Evolutionary conservation across 2,797 vertebrate species (phyloP), one percentile per base, ranked within the genome.

Genomic region (Rhodeus uyekii): DNA sequence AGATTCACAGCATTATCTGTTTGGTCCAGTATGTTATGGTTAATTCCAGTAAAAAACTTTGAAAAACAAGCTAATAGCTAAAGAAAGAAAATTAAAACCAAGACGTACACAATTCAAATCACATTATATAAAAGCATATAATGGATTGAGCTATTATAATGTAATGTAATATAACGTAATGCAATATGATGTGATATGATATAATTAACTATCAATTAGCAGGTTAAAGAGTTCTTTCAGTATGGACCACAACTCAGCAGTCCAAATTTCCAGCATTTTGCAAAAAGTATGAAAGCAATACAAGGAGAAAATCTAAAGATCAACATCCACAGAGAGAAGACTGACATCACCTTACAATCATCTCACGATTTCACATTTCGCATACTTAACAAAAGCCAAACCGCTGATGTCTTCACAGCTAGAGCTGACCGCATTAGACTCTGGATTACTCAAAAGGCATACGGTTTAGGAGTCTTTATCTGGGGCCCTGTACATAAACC

Each of bases 361-460:
- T 64, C 75, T 82, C 42, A 83, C 75, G 27, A 29, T 78, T 84
- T 78, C 73, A 77, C 67, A 48, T 55, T 55, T 65, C 60, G 16
- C 61, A 53, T 18, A 69, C 18, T 32, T 5, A 27, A 53, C 36
- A 14, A 34, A 71, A 44, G 22, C 22, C n/a, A 61, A 68, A 53
- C n/a, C 24, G 46, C 44, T 69, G 16, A 74, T 13, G 44, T 78
- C 64, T 39, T 72, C 58, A 65, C 71, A 53, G 50, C 22, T 10
- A 60, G 39, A 19, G 34, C 50, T 68, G 34, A 80, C 6, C 27
- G 39, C 27, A 68, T 39, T 27, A 67, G 58, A 76, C 50, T 24
- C 77, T 74, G 18, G 50, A 61, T 53, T 50, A 73, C 78, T 53
- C 18, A 48, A 55, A 87, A 83, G 74, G 69, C 73, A 69, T 73